These are phyloP conservation scores for Planococcus citri DNA, from an alignment of 1,140 invertebrate genomes.

Conservation along the genomic window DNA sequence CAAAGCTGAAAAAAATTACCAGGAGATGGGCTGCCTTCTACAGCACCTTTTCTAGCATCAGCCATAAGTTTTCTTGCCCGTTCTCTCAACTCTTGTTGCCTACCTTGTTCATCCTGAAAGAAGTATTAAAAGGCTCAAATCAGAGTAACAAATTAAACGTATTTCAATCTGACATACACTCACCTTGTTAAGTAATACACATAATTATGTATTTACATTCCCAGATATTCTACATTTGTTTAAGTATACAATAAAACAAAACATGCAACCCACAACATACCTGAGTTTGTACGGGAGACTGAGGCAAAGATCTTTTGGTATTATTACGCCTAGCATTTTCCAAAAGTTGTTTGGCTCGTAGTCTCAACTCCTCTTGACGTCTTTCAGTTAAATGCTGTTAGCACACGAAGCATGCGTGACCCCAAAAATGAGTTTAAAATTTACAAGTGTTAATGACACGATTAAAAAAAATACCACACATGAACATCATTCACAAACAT, in stretches of 20 bases:
- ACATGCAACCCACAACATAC: slow-evolving; percentile 29
- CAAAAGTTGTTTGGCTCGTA: slow-evolving; percentile 76
- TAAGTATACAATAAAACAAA: too few relatives aligned
- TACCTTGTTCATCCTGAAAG: slow-evolving; percentile 57
- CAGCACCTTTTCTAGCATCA: slow-evolving; percentile 57
- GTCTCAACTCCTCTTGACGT: slow-evolving; percentile 72
- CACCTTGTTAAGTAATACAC: too few relatives aligned
- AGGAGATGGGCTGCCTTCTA: slow-evolving; percentile 22
- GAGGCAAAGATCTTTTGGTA: slow-evolving; percentile 32
- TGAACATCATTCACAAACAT: too few relatives aligned
- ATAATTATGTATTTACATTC: too few relatives aligned
- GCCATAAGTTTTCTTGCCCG: slow-evolving; percentile 78
- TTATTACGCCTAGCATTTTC: slow-evolving; percentile 72
- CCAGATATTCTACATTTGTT: too few relatives aligned
- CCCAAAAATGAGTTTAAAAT: slow-evolving; percentile 3
- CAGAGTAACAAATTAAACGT: background rate
- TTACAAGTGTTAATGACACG: slow-evolving; percentile 18
- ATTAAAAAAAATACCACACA: background rate
- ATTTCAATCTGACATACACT: too few relatives aligned
- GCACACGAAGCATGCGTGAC: slow-evolving; percentile 30
- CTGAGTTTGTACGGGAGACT: slow-evolving; percentile 35
- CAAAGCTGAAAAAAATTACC: too few relatives aligned
- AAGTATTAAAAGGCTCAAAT: too few relatives aligned
- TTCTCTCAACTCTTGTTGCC: slow-evolving; percentile 71
- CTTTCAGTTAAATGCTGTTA: slow-evolving; percentile 50